A percentile compares a stretch with the other conserved stretches of the same genome.
phyloP scores from a whole-genome alignment of 2,797 vertebrate genomes.

The Enteromius afrohamiltoni region DNA sequence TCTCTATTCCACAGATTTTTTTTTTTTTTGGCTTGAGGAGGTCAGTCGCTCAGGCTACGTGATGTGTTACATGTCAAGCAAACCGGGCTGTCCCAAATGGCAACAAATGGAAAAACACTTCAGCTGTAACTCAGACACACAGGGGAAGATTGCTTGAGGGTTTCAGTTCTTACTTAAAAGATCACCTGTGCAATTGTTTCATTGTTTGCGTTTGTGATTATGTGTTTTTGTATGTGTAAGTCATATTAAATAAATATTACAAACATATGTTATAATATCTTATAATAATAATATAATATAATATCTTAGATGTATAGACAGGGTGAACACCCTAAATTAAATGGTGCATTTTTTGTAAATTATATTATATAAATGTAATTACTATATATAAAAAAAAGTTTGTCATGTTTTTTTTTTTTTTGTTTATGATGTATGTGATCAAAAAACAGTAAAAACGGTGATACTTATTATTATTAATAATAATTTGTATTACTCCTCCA shows the following conservation, averaged over 20 bases:
- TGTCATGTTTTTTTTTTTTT: too few relatives aligned
- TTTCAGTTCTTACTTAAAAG: background rate
- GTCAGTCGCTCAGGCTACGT: slow-evolving; percentile 15
- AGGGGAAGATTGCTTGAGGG: background rate
- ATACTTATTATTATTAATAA: background rate
- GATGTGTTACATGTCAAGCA: slow-evolving; percentile 30
- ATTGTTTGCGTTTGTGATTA: background rate
- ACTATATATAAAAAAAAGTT: background rate
- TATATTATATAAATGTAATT: background rate
- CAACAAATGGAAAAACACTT: slow-evolving; percentile 28
- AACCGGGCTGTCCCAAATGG: slow-evolving; percentile 19
- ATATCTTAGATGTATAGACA: background rate
- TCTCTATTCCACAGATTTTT: background rate
- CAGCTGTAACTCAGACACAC: slow-evolving; percentile 15
- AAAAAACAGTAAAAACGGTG: background rate
- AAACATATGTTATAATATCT: background rate
- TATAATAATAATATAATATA: too few relatives aligned
- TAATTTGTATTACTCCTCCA: background rate
- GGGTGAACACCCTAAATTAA: background rate
- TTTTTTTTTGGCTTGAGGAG: slow-evolving; percentile 9
- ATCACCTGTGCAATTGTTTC: background rate
- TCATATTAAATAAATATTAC: background rate
- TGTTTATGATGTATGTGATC: background rate
- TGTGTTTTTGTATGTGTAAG: background rate
- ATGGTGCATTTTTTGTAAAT: background rate